These are phyloP conservation scores for Drosophila sucinea DNA, from an alignment of 1,140 invertebrate species.

Conservation along the genomic window DNA sequence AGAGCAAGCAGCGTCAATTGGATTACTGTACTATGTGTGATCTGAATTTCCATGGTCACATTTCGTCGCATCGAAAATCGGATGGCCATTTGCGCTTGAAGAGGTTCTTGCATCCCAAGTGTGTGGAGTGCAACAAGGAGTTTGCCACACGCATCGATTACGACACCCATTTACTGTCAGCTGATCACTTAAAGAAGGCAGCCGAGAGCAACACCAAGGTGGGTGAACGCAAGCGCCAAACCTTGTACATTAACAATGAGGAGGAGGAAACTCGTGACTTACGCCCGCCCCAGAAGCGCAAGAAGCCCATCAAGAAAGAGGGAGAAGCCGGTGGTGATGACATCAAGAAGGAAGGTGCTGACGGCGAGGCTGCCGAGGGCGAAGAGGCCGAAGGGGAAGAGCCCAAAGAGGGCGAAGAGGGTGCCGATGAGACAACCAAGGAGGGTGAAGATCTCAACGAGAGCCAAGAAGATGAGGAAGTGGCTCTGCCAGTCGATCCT, in stretches of 20 bases:
- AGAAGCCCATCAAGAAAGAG: slow-evolving; percentile 72
- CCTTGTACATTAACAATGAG: slow-evolving; percentile 79
- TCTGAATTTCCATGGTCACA: slow-evolving; percentile 90
- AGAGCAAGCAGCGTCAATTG: slow-evolving; percentile 84
- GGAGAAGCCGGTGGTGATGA: slow-evolving; percentile 61
- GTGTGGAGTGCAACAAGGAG: slow-evolving; percentile 89
- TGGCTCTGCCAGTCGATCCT: slow-evolving; percentile 75
- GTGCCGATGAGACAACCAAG: slow-evolving; percentile 78
- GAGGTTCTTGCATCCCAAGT: slow-evolving; percentile 91
- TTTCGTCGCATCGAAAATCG: slow-evolving; percentile 90
- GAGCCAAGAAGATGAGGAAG: slow-evolving; percentile 72
- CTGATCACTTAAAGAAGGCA: slow-evolving; percentile 87
- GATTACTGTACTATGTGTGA: slow-evolving; percentile 94
- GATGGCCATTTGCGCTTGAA: slow-evolving; percentile 92
- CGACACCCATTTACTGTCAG: slow-evolving; percentile 87
- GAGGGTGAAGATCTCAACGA: slow-evolving; percentile 80
- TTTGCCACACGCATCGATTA: slow-evolving; percentile 90
- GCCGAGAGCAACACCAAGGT: slow-evolving; percentile 85
- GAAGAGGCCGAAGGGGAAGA: slow-evolving; percentile 76
- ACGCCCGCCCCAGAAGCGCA: slow-evolving; percentile 78
- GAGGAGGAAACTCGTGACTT: slow-evolving; percentile 84
- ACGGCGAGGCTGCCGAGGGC: slow-evolving; percentile 67
- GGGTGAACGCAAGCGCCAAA: slow-evolving; percentile 80
- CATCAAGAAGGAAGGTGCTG: slow-evolving; percentile 63
- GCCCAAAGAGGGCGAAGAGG: slow-evolving; percentile 79